Evolutionary conservation across 2,797 vertebrate genomes (phyloP), one percentile per base, ranked within the genome.

Genomic region (Morus bassanus): DNA sequence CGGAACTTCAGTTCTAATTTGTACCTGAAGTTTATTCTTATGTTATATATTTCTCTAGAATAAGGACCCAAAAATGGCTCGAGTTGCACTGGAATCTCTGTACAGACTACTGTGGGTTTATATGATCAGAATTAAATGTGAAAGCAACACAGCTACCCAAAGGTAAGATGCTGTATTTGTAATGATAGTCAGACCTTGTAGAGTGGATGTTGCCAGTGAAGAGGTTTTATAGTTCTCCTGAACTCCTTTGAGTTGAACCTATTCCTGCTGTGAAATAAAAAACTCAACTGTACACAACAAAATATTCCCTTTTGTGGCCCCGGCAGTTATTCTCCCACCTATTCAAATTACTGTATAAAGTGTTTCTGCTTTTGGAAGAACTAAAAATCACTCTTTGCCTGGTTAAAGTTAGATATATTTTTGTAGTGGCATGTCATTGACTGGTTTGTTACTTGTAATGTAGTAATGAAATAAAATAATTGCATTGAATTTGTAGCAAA

Each of bases 51-150:
- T 95, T 96, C 92, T 97, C 17, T 97, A 99, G 99, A 99, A 99
- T 96, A 99, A 99, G 97, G 99, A 99, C 95, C 99, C 99, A 60
- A 99, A 99, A 98, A 99, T 99, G 99, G 99, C 99, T 25, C 99
- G 99, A 21, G 99, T 99, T 96, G 99, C 99, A 75, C 98, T 99
- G 85, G 99, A 99, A 97, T 99, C 99, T 19, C 98, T 99, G 28
- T 99, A 99, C 97, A 99, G 99, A 94, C 98, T 99, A 90, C 98
- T 99, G 33, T 99, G 99, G 99, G 99, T 99, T 97, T 99, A 99
- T 98, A 99, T 99, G 99, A 99, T 99, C 96, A 98, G 99, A 94
- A 99, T 99, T 97, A 99, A 99, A 98, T 99, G 99, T 97, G 99
- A 99, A 98, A 99, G 99, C 98, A 99, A 99, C 98, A 99, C 99